Evolutionary conservation across 2,797 vertebrate species (phyloP), one percentile per base, ranked within the genome.

Genomic region (Chaetophractus vellerosus): DNA sequence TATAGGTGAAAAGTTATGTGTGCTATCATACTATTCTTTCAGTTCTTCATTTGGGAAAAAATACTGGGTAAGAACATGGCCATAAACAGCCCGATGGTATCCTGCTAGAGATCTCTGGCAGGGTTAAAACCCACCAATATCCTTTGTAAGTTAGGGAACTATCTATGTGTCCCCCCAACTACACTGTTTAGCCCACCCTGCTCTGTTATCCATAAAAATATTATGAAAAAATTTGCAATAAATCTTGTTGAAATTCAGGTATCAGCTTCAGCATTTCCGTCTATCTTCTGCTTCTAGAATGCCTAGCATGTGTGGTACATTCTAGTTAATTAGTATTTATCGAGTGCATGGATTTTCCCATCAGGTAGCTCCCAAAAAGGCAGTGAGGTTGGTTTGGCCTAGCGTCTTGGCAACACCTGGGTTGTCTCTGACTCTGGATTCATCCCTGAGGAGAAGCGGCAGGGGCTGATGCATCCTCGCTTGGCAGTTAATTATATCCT

Each of bases 401-500:
- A 1, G n/a, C 31, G n/a, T 81, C 93, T 61, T 90, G 82, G 92
- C 72, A 74, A 93, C 92, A 68, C 72, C 33, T 19, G 33, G 38
- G 41, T 7, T 88, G 66, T 69, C 78, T 86, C 81, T 78, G 82
- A 63, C 12, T 21, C 59, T 41, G 4, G 38, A 41, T 41, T 68
- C 45, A 10, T 64, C 92, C 68, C 91, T 1, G 6, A 75, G 88
- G 59, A 81, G 80, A 64, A 18, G 80, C 89, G 68, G 69, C 79
- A 80, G 92, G 75, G 80, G 41, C 79, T 63, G 76, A 59, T 15
- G 48, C 5, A 50, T 59, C 48, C 92, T 93, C 19, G 1, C 72
- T 16, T 38, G 85, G 55, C 31, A 38, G 74, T 59, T 94, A 94
- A 96, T 93, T 92, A 80, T 36, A 89, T 86, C 86, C 64, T 59